Base-by-base conservation (phyloP, 2,113 vertebrate species). In the Taxidea taxus region DNA sequence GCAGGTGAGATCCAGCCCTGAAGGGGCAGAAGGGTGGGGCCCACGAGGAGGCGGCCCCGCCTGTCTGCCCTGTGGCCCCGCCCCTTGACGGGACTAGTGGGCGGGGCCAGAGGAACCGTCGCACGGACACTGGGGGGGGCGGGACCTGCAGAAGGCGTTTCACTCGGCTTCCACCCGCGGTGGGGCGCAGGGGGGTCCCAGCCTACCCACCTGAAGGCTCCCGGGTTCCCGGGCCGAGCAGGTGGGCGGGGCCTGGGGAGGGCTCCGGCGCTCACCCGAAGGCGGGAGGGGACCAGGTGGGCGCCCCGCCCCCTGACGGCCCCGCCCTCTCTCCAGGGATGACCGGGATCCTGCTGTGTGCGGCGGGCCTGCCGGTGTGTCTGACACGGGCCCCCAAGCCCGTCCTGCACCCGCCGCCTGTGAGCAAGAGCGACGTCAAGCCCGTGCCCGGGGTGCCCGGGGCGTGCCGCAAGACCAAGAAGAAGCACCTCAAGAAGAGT, bases 341-440 rank as follows among this genome's bases (percentile, higher is more conserved):
- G 99, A 99, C 99, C 0, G 99, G 99, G 93, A 99, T 99, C 98
- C 98, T 99, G 97, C 99, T 99, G 99, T 99, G 99, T 27, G 99
- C 99, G 0, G 99, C 99, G 0, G 99, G 99, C 91, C 98, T 99
- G 97, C 99, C 99, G 0, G 99, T 99, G 96, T 99, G 99, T 97
- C 98, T 99, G 98, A 99, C 99, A 7, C 99, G 99, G 0, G 99
- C 99, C 37, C 99, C 99, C 54, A 99, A 99, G 85, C 99, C 99
- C 94, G 99, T 99, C 87, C 99, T 99, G 97, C 99, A 99, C 98
- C 99, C 99, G 0, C 99, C 99, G 0, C 99, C 99, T 3, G 99
- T 99, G 98, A 99, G 98, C 98, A 99, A 99, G 98, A 99, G 99
- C 0, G 99, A 99, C 97, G 99, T 99, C 98, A 99, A 99, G 98